phyloP scores from a whole-genome alignment of 1,140 invertebrate genomes.

The Carposina sasakii region DNA sequence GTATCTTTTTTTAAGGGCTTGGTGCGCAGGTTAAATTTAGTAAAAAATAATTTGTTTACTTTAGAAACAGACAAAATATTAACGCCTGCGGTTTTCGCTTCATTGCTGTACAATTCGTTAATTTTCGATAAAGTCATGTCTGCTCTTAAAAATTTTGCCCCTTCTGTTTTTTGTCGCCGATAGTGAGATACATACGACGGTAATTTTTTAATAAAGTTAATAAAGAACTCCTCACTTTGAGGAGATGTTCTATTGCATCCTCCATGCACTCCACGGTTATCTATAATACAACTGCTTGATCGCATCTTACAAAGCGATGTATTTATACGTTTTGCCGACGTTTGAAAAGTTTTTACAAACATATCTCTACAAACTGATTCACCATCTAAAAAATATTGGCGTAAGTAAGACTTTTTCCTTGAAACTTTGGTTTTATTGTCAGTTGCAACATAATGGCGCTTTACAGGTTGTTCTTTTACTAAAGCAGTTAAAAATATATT shows the following conservation, averaged over 20 bases:
- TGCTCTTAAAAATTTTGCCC: neutral
- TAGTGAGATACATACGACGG: neutral
- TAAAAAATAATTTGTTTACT: neutral
- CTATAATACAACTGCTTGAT: neutral
- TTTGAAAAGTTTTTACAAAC: neutral
- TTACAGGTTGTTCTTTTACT: no score
- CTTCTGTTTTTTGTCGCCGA: neutral
- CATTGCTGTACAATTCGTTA: neutral
- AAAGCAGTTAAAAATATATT: no score
- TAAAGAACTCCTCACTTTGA: neutral
- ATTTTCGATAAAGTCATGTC: neutral
- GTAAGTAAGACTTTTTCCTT: no score
- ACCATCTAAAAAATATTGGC: no score
- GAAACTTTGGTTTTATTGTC: no score
- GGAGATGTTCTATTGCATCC: no score
- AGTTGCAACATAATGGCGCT: no score
- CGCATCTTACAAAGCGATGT: neutral
- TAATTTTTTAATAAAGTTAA: neutral
- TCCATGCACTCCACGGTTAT: no score
- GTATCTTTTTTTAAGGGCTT: conserved; percentile 24
- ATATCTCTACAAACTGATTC: neutral
- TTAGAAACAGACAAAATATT: neutral
- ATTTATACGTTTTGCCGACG: neutral
- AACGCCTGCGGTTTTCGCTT: neutral
- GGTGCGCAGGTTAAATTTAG: conserved; percentile 3